Conservation (phyloP, 2,888 invertebrate species). For the Rhorus exstirpatorius region DNA sequence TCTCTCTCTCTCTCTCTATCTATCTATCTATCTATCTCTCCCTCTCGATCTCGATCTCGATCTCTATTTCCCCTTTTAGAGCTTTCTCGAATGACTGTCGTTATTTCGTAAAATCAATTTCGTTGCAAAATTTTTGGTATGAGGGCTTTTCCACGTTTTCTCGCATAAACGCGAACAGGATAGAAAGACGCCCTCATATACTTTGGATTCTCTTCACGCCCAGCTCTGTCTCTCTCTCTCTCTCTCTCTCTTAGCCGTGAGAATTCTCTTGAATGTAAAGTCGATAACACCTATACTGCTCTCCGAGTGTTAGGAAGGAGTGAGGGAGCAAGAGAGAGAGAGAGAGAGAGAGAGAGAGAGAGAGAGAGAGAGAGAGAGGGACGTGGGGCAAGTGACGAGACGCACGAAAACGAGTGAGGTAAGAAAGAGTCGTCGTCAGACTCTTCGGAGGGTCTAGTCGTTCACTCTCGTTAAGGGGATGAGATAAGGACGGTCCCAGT, state of each 20-base stretch:
- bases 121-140: conserved; percentile 51
- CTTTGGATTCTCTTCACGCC: conserved; percentile 63
- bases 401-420: conserved; percentile 59
- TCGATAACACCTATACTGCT: conserved; percentile 61
- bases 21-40: too few relatives aligned
- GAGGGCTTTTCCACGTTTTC: conserved; percentile 33
- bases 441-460: too few relatives aligned
- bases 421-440: conserved; percentile 61
- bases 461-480: conserved; percentile 82
- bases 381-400: conserved; percentile 35
- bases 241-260: conserved; percentile 56
- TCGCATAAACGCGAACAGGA: conserved; percentile 30
- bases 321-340: too few relatives aligned
- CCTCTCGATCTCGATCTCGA: conserved; percentile 8
- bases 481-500: conserved; percentile 79
- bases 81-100: conserved; percentile 63
- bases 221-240: conserved; percentile 20
- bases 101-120: conserved; percentile 70
- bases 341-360: conserved; percentile 36
- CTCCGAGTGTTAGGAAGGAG: conserved; percentile 48
- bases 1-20: not conserved
- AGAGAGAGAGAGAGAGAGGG: conserved; percentile 31
- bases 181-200: conserved; percentile 51
- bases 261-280: conserved; percentile 72
- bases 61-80: conserved; percentile 8